phyloP scores from a whole-genome alignment of 2,888 invertebrate species.

The Muscina levida region DNA sequence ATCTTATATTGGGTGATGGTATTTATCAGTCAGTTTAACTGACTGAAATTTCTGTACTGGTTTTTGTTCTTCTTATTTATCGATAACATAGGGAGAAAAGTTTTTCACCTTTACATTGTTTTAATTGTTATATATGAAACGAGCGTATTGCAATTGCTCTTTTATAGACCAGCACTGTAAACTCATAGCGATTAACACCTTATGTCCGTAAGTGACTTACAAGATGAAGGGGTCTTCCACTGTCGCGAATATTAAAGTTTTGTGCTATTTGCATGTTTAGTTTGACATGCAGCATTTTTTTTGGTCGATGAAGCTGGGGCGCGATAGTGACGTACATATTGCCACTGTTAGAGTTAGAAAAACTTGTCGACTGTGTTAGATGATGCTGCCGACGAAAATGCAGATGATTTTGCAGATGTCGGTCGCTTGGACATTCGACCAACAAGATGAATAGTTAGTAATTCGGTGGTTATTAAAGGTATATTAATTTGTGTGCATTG shows the following conservation, averaged over 20 bases:
- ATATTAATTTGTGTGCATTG: constrained; percentile 22
- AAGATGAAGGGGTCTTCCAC: constrained; percentile 24
- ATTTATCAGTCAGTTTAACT: too few relatives aligned
- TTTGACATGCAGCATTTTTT: constrained; percentile 54
- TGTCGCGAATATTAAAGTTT: constrained; percentile 26
- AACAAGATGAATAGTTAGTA: constrained; percentile 5
- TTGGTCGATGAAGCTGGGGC: constrained; percentile 22
- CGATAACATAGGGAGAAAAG: too few relatives aligned
- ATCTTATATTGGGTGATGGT: too few relatives aligned
- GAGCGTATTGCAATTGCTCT: too few relatives aligned
- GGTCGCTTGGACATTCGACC: neutral
- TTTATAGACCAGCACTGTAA: constrained; percentile 3
- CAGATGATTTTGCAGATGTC: neutral
- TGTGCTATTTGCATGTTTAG: constrained; percentile 43
- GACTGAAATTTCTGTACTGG: too few relatives aligned
- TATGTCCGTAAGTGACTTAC: constrained; percentile 10
- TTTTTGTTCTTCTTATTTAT: too few relatives aligned
- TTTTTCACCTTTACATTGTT: too few relatives aligned
- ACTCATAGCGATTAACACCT: constrained; percentile 39
- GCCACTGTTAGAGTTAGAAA: too few relatives aligned
- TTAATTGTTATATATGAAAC: too few relatives aligned
- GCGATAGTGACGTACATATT: constrained; percentile 47
- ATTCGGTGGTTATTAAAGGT: neutral
- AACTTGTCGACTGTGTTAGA: neutral
- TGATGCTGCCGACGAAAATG: neutral